Evolutionary conservation across 2,113 vertebrate species (phyloP), one percentile per base, ranked within the genome.

Genomic region (Cheilinus undulatus): DNA sequence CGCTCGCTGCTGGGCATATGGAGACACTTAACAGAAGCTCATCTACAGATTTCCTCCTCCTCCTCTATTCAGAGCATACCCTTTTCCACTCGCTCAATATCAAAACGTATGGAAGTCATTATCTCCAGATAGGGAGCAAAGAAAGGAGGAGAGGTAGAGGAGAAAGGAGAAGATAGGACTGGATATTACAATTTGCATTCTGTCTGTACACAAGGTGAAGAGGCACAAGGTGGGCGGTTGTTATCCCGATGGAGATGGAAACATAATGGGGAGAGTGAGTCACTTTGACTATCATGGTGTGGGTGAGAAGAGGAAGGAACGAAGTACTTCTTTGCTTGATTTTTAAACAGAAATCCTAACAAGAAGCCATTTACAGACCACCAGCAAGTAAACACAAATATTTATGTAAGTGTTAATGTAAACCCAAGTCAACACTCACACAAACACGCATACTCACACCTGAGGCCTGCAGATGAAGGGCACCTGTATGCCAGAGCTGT

Each of bases 1-100:
- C 67, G 26, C 82, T 85, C 45, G 4, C 43, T 74, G 76, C 75
- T 68, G 68, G 66, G 82, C 93, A 93, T 90, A 88, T 93, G 93
- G 92, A 91, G 89, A 85, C 82, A 88, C 88, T 93, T 92, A 93
- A 88, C 89, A 89, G 91, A 87, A 94, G 91, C 91, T 90, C 85
- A 91, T 92, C 83, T 80, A 90, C 84, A 92, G 81, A 92, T 91
- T 92, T 91, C 87, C 88, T 76, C 61, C 74, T 85, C 63, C 67
- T 73, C 46, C 58, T 84, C 46, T 10, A 59, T 78, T 73, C 72
- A 76, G 57, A 71, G 76, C 73, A 57, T 78, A 69, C 73, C 76
- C 60, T 76, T 62, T 76, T 74, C 73, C 73, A 50, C 76, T 82
- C 20, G 42, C 83, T 89, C 32, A 15, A 87, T 88, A 89, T 89